phyloP scores from a whole-genome alignment of 2,888 invertebrate species.

The Papilio demoleus region DNA sequence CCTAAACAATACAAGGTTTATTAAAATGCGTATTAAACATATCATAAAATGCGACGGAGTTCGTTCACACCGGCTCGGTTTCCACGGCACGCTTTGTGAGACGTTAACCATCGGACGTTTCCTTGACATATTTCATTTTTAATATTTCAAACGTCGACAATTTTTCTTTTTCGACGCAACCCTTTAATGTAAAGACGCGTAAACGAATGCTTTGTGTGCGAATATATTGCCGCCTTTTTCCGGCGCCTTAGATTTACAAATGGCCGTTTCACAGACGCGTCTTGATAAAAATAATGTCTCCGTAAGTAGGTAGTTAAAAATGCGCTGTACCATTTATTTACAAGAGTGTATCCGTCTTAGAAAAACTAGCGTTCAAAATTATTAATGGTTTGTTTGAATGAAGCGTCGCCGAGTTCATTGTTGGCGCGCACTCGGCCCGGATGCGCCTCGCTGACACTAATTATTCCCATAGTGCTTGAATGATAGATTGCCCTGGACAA shows the following conservation, averaged over 20 bases:
- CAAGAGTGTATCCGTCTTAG: slow-evolving; percentile 78
- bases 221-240: slow-evolving; percentile 25
- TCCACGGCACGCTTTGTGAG: slow-evolving; percentile 58
- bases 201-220: slow-evolving; percentile 22
- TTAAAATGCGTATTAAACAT: slow-evolving; percentile 79
- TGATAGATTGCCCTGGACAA: slow-evolving; percentile 82
- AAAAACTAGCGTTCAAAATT: slow-evolving; percentile 80
- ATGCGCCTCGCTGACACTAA: slow-evolving; percentile 82
- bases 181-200: slow-evolving; percentile 23
- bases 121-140: slow-evolving; percentile 56
- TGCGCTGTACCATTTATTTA: slow-evolving; percentile 80
- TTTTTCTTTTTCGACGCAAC: slow-evolving; percentile 25
- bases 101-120: slow-evolving; percentile 47
- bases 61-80: slow-evolving; percentile 71
- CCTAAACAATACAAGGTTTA: slow-evolving; percentile 72
- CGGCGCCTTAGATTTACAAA: slow-evolving; percentile 42
- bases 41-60: slow-evolving; percentile 70
- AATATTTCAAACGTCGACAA: slow-evolving; percentile 41
- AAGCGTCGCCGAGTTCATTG: slow-evolving; percentile 78
- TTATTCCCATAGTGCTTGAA: slow-evolving; percentile 82
- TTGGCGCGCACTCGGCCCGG: slow-evolving; percentile 76
- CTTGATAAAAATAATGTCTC: slow-evolving; percentile 70
- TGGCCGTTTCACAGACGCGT: slow-evolving; percentile 50
- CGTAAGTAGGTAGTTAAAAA: slow-evolving; percentile 81
- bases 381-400: slow-evolving; percentile 83